Base-by-base conservation (phyloP, 2,113 vertebrate genomes). In the Pelvicachromis taeniatus region DNA sequence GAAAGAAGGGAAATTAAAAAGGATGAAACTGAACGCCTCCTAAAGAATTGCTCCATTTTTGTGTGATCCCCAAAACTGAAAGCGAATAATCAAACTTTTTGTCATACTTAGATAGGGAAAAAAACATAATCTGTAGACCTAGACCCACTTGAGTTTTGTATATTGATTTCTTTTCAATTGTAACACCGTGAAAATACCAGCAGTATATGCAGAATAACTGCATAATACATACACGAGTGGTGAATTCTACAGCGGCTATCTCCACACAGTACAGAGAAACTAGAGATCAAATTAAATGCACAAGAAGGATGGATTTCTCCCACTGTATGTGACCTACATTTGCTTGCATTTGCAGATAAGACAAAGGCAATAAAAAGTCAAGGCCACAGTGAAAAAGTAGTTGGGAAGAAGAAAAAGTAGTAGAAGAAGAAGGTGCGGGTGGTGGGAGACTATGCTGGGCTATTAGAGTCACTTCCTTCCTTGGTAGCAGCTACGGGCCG, bases 391-490 rank as follows among this genome's bases (percentile, higher is more conserved):
- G 87, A 87, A 91, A 90, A 88, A 83, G 87, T 81, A 90, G 88
- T 87, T 86, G 79, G 55, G 85, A 82, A 78, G 78, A 84, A 83
- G 80, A 35, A 91, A 75, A 70, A 86, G 61, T 53, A 77, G 82
- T 23, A 19, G 84, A 26, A 83, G 85, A 82, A 87, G 33, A 80
- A 73, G 86, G 45, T 85, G 58, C 5, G 29, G 56, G 35, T 33
- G 48, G 77, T 56, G 77, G 83, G 38, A 63, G 61, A 84, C 63
- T 80, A 84, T 79, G 61, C 81, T 90, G 80, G 86, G 86, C 93
- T 94, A 95, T 95, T 94, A 94, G 91, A 95, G 93, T 93, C 92
- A 92, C 95, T 95, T 96, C 91, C 92, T 95, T 95, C 94, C 92
- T 90, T 90, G 81, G 87, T 85, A 89, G 82, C 82, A 75, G 95